Evolutionary conservation across 2,888 invertebrate species (phyloP).

Genomic region (Andricus quercusramuli): DNA sequence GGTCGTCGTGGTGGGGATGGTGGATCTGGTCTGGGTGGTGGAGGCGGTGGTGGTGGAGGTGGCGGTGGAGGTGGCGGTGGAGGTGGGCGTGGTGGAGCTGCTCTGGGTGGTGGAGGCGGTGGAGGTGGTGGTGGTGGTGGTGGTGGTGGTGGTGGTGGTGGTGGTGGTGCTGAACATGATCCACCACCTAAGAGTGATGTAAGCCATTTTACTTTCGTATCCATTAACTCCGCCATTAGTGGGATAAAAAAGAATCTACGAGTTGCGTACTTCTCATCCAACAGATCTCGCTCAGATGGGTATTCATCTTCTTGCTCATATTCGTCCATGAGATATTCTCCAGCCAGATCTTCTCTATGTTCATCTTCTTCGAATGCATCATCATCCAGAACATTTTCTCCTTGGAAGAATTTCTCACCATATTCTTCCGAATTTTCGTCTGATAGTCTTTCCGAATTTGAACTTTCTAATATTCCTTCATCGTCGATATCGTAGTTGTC

Average conservation of each 20-base stretch:
- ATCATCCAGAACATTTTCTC: neutral
- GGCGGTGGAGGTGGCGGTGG: neutral
- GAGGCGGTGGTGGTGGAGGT: neutral
- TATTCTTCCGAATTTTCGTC: neutral
- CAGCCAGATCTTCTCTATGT: neutral
- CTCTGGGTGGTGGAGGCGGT: neutral
- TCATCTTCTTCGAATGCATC: neutral
- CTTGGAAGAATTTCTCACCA: neutral
- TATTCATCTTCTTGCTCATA: neutral
- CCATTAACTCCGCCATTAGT: too few species aligned
- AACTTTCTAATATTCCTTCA: neutral
- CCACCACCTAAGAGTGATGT: too few species aligned
- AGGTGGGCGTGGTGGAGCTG: neutral
- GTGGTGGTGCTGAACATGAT: neutral
- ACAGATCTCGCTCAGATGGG: neutral
- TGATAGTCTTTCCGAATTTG: neutral
- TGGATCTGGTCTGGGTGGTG: too few species aligned
- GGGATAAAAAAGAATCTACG: neutral
- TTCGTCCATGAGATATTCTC: neutral
- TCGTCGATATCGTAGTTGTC: neutral
- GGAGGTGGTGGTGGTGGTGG: neutral
- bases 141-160: neutral
- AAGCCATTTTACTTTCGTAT: too few species aligned
- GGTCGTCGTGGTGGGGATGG: too few species aligned
- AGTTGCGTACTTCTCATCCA: neutral